Conservation (phyloP, 2,797 vertebrate species). For the Poeciliopsis gracilis region DNA sequence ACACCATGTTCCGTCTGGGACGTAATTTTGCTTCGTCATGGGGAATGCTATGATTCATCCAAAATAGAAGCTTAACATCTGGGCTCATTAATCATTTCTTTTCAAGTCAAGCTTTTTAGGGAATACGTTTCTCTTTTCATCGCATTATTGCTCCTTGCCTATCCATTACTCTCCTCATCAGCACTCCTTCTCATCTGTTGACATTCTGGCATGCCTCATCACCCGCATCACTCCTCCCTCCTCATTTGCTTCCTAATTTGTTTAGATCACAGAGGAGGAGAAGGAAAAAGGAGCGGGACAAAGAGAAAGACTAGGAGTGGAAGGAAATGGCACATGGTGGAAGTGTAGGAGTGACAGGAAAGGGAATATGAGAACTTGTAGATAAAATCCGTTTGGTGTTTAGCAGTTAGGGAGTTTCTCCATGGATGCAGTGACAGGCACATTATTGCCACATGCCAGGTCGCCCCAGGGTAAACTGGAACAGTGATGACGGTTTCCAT, state of each 20-base stretch:
- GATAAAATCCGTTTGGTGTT: constrained; percentile 48
- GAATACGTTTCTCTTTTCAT: constrained; percentile 58
- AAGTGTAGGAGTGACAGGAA: constrained; percentile 16
- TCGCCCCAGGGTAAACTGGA: constrained; percentile 52
- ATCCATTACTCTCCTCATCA: constrained; percentile 19
- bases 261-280: constrained; percentile 44
- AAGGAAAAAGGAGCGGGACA: constrained; percentile 20
- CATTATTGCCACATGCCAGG: constrained; percentile 58
- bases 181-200: constrained; percentile 61
- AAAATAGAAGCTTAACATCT: constrained; percentile 71
- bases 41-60: constrained; percentile 67
- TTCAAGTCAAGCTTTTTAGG: constrained; percentile 60
- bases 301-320: constrained; percentile 37
- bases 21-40: constrained; percentile 66
- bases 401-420: constrained; percentile 62
- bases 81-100: constrained; percentile 75
- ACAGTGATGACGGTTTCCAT: constrained; percentile 67
- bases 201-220: constrained; percentile 65
- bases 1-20: constrained; percentile 46
- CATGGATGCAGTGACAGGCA: constrained; percentile 57
- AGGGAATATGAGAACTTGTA: constrained; percentile 24
- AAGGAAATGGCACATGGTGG: constrained; percentile 2
- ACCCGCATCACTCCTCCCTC: constrained; percentile 63
- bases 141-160: constrained; percentile 26
- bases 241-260: constrained; percentile 73